A percentile compares a stretch with the other conserved stretches of the same genome.
Evolutionary conservation across 2,797 vertebrate genomes (phyloP).

Genomic region (Morelia viridis): DNA sequence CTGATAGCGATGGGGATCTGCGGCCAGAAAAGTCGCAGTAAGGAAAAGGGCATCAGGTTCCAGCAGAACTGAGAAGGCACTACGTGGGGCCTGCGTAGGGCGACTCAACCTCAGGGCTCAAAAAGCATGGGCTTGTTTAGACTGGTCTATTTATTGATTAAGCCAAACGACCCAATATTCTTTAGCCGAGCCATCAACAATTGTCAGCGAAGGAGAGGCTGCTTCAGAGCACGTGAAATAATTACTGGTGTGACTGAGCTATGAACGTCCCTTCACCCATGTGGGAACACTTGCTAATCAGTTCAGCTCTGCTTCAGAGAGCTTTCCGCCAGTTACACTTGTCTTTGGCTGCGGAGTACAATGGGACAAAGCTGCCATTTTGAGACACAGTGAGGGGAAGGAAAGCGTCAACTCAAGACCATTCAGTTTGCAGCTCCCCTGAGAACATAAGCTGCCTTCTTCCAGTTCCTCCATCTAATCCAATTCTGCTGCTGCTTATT

Average conservation of each 20-base stretch:
- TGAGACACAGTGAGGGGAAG: background rate
- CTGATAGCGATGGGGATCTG: conserved; percentile 89
- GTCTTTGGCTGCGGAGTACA: background rate
- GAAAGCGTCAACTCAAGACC: background rate
- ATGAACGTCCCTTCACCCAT: too few relatives aligned
- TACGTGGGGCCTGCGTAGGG: too few relatives aligned
- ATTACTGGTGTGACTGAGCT: too few relatives aligned
- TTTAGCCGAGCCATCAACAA: too few relatives aligned
- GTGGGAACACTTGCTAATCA: too few relatives aligned
- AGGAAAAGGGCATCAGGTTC: background rate
- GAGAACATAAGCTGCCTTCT: background rate
- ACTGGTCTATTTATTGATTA: too few relatives aligned
- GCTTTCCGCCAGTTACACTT: background rate
- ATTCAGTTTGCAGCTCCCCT: background rate
- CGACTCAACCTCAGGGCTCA: too few relatives aligned
- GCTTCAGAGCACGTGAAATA: too few relatives aligned
- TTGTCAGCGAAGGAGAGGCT: too few relatives aligned
- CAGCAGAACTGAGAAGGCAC: background rate
- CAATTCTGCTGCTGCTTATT: too few relatives aligned
- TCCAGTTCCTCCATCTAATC: too few relatives aligned
- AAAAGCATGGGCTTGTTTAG: background rate
- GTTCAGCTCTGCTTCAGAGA: background rate
- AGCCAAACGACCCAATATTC: too few relatives aligned
- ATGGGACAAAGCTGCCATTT: background rate
- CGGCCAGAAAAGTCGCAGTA: background rate